Evolutionary conservation across 2,797 vertebrate genomes (phyloP).

Genomic region (Periophthalmus magnuspinnatus): DNA sequence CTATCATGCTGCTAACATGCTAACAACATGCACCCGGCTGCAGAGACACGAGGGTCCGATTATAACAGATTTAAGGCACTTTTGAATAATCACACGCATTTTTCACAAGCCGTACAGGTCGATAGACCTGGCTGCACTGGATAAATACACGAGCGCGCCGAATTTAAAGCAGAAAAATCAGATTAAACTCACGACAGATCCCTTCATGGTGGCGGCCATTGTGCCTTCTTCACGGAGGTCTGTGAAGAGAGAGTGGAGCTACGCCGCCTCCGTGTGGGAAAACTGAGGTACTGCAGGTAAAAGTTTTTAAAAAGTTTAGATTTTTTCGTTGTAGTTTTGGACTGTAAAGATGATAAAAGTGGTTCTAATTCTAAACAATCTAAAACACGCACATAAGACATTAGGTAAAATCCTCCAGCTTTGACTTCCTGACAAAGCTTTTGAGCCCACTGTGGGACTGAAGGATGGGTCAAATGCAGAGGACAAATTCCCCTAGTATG

Average conservation of each 20-base stretch:
- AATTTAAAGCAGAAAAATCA: accelerated
- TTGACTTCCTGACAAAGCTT: too few species aligned
- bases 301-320: background rate
- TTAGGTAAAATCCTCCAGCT: too few species aligned
- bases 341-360: too few species aligned
- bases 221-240: slow-evolving; percentile 45
- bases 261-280: slow-evolving; percentile 52
- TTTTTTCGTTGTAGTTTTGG: too few species aligned
- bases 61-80: accelerated
- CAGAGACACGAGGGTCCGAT: slow-evolving; percentile 48
- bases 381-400: too few species aligned
- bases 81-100: accelerated
- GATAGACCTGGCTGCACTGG: accelerated
- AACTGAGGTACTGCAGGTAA: accelerated
- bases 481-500: too few species aligned
- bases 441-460: too few species aligned
- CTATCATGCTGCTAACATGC: background rate
- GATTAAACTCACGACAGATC: slow-evolving; percentile 75
- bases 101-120: background rate
- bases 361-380: too few species aligned
- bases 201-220: slow-evolving; percentile 89
- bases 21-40: slow-evolving; percentile 2
- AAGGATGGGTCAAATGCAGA: too few species aligned
- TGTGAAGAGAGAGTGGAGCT: background rate
- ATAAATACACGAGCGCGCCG: accelerated